Base-by-base conservation (phyloP, 2,113 vertebrate species). In the Clupea harengus region DNA sequence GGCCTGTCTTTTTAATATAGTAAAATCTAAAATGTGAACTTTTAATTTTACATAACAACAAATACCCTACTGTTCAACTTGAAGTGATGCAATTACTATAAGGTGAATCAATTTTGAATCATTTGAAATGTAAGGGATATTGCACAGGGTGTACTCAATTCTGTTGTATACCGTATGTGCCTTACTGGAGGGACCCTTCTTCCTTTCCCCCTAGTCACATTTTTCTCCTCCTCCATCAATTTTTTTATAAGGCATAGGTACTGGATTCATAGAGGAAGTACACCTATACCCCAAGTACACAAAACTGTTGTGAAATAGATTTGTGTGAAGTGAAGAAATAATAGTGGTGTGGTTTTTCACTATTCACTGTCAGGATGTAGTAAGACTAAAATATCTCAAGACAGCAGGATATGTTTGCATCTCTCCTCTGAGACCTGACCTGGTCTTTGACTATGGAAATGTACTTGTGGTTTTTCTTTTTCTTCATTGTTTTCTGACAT, bases 141-240 rank as follows among this genome's bases (percentile, higher is more conserved):
- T 39, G 39, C 39, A 39, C 39, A 39, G 39, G 39, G 39, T 39
- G 39, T 39, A 39, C 39, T 39, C 2, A 39, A 1, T 2, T 39
- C 39, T 39, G 39, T 39, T 39, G 39, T 39, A 39, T 39, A 39
- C 39, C 39, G 39, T 94, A 93, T 90, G 89, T 86, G 88, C 90
- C 92, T 91, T 91, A 89, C 92, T 93, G 93, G 28, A 92, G 93
- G 90, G 92, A 89, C 92, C 39, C 82, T 78, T 84, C 81, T 92
- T 91, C 92, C 90, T 90, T 46, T 45, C 47, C 22, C 72, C 64
- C 82, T 85, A 44, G 10, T 57, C 11, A 28, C n/a, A 81, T 39
- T 15, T 32, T 46, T 57, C 72, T 84, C 47, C 52, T 18, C 25
- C 28, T 80, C 22, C 47, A 13, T 4, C 81, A 18, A 22, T 45